Conservation (phyloP, 2,797 vertebrate genomes). For the Miichthys miiuy region DNA sequence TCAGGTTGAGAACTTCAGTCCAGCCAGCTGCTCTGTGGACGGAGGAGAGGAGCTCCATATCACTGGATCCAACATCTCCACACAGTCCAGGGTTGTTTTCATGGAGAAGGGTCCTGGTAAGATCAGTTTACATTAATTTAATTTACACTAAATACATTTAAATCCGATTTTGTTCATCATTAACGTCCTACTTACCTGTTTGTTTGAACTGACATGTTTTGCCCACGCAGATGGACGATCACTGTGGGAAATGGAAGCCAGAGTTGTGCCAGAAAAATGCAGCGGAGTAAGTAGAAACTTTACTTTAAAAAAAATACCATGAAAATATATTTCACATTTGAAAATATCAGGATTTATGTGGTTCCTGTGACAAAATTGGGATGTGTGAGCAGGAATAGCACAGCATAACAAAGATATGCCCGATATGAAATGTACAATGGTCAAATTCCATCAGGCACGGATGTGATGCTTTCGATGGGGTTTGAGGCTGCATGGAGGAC, state of each 20-base stretch:
- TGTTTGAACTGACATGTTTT: background rate
- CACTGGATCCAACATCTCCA: slow-evolving; percentile 91
- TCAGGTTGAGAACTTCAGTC: slow-evolving; percentile 92
- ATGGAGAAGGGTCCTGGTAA: slow-evolving; percentile 92
- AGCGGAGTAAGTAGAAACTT: slow-evolving; percentile 85
- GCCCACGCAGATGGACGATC: slow-evolving; percentile 89
- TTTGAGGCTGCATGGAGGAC: too few species aligned
- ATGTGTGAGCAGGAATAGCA: background rate
- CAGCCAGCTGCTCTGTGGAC: slow-evolving; percentile 86
- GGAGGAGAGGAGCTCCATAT: slow-evolving; percentile 93
- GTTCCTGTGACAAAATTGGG: background rate
- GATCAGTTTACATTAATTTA: background rate
- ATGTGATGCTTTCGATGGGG: too few species aligned
- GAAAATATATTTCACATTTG: background rate
- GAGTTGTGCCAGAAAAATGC: slow-evolving; percentile 90
- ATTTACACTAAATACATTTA: background rate
- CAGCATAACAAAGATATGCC: too few species aligned
- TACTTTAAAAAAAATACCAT: background rate
- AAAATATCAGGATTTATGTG: background rate
- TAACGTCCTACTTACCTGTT: background rate
- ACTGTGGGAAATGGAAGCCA: slow-evolving; percentile 94
- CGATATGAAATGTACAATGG: background rate
- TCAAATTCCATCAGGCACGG: too few species aligned
- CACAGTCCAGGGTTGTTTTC: slow-evolving; percentile 94
- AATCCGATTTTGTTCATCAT: background rate